Evolutionary conservation across 1,140 invertebrate genomes (phyloP).

Genomic region (Drosophila setifemur): DNA sequence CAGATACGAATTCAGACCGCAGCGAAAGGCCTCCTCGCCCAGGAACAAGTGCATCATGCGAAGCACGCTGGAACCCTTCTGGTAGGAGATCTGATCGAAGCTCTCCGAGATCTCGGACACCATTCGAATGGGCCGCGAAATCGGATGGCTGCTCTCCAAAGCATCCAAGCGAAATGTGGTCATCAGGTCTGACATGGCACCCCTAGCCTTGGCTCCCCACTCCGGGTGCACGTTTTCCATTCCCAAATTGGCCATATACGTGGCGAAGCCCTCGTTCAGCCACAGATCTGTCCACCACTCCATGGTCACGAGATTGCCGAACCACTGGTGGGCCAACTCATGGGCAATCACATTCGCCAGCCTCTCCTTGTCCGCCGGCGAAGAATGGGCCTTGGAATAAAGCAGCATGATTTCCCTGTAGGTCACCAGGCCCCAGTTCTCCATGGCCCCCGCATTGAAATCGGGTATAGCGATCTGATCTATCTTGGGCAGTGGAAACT

Average conservation of each 20-base stretch:
- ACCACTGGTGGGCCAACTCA: conserved; percentile 92
- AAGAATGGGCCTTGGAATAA: conserved; percentile 82
- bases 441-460: conserved; percentile 89
- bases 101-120: conserved; percentile 92
- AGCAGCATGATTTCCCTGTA: conserved; percentile 66
- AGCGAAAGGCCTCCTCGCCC: conserved; percentile 87
- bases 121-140: conserved; percentile 85
- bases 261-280: conserved; percentile 94
- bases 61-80: conserved; percentile 91
- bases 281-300: conserved; percentile 93
- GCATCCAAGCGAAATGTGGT: conserved; percentile 84
- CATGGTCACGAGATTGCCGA: conserved; percentile 89
- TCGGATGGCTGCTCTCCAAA: conserved; percentile 85
- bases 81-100: conserved; percentile 94
- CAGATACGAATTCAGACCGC: conserved; percentile 87
- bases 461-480: conserved; percentile 92
- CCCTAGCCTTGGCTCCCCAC: conserved; percentile 86
- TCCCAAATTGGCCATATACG: conserved; percentile 86
- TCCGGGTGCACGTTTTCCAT: conserved; percentile 84
- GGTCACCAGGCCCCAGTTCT: conserved; percentile 87
- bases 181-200: conserved; percentile 84
- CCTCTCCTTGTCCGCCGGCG: conserved; percentile 84
- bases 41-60: conserved; percentile 95
- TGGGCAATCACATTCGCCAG: conserved; percentile 89
- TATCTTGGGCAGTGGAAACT: conserved; percentile 86